phyloP scores from a whole-genome alignment of 2,888 invertebrate species.

The Eumerus sabulonum region DNA sequence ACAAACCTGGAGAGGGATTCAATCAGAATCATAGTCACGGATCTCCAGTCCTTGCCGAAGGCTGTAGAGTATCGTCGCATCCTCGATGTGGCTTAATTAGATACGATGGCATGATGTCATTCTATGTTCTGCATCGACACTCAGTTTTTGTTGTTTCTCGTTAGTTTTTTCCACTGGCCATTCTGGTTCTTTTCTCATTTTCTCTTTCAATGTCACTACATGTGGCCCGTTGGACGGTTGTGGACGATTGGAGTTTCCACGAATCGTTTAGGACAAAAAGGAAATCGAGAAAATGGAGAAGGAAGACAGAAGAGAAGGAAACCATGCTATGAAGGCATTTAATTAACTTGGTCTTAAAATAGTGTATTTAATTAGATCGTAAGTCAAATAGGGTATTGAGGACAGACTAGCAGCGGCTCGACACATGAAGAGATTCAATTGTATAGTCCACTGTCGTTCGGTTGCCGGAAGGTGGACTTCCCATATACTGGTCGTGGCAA shows the following conservation, averaged over 20 bases:
- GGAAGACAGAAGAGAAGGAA: slow-evolving; percentile 6
- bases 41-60: not conserved
- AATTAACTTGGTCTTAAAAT: slow-evolving; percentile 46
- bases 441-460: too few relatives aligned
- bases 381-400: slow-evolving; percentile 34
- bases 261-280: slow-evolving; percentile 1
- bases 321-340: slow-evolving; percentile 16
- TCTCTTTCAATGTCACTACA: slow-evolving; percentile 1
- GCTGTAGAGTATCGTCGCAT: slow-evolving; percentile 1
- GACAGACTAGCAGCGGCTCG: too few relatives aligned
- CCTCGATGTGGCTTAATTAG: slow-evolving; percentile 45
- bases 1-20: slow-evolving; percentile 11
- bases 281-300: slow-evolving; percentile 1
- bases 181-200: slow-evolving; percentile 4
- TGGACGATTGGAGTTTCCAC: not conserved
- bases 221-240: not conserved
- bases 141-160: slow-evolving; percentile 14
- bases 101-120: slow-evolving; percentile 40
- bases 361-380: slow-evolving; percentile 53
- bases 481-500: too few relatives aligned
- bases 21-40: slow-evolving; percentile 16
- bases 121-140: slow-evolving; percentile 43
- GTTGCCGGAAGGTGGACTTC: too few relatives aligned
- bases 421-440: too few relatives aligned
- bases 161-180: not conserved